Evolutionary conservation across 2,888 invertebrate species (phyloP).

Genomic region (Notodonta ziczac): DNA sequence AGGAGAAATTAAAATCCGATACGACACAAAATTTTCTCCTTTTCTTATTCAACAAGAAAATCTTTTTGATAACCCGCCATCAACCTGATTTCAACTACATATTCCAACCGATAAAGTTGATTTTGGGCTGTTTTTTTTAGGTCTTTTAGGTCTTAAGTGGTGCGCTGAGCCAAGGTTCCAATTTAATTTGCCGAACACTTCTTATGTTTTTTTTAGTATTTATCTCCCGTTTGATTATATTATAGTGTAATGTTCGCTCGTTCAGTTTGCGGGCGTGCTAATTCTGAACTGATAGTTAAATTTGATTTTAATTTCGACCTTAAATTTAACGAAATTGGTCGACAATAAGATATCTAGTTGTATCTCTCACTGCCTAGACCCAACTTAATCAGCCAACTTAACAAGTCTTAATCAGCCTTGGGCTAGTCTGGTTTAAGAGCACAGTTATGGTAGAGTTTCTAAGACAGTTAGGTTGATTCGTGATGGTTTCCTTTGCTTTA

Average conservation of each 20-base stretch:
- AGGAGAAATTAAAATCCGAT: conserved; percentile 83
- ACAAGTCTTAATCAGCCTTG: too few species aligned
- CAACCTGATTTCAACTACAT: conserved; percentile 36
- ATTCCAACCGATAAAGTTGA: not conserved
- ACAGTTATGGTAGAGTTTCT: too few species aligned
- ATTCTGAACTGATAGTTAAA: conserved; percentile 25
- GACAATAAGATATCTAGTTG: too few species aligned
- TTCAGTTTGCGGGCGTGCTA: conserved; percentile 39
- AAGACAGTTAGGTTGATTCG: too few species aligned
- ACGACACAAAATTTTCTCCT: conserved; percentile 78
- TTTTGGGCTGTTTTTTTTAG: conserved; percentile 17
- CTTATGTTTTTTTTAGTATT: conserved; percentile 74
- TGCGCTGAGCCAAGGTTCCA: conserved; percentile 65
- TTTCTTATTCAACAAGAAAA: conserved; percentile 44
- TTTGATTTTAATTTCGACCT: conserved; percentile 7
- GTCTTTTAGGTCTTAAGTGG: conserved; percentile 29
- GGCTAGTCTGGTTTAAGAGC: too few species aligned
- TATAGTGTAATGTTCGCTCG: conserved; percentile 61
- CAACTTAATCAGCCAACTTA: too few species aligned
- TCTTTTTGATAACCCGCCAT: conserved; percentile 25
- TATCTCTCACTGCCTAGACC: too few species aligned
- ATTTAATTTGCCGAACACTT: conserved; percentile 80
- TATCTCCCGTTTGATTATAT: conserved; percentile 78
- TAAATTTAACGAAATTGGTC: too few species aligned
- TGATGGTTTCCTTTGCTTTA: too few species aligned